Percentiles rank a stretch among this genome's conserved stretches.
Conservation (phyloP, 2,797 vertebrate species). For the Brachyalestes nurse region DNA sequence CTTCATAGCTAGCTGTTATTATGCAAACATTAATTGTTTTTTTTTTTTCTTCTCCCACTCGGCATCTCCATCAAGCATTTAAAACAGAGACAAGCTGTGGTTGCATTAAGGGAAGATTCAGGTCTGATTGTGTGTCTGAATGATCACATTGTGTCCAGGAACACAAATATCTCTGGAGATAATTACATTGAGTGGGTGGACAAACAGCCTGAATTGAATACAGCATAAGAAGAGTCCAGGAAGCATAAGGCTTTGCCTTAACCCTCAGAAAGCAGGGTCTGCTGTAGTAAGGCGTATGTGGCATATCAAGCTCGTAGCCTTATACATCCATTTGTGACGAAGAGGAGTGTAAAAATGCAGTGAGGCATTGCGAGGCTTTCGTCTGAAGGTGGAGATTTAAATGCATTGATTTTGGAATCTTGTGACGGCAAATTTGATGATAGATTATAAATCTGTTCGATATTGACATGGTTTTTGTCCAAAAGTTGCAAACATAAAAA, state of each 20-base stretch:
- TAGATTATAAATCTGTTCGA: no score
- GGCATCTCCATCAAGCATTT: constrained; percentile 51
- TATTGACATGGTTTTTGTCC: neutral
- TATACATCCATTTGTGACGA: neutral
- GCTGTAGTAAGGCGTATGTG: neutral
- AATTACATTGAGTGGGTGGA: constrained; percentile 60
- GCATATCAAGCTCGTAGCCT: neutral
- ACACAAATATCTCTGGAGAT: constrained; percentile 57
- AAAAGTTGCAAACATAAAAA: neutral
- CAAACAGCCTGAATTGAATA: constrained; percentile 49
- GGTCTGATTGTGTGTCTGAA: constrained; percentile 59
- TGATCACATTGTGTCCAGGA: constrained; percentile 55
- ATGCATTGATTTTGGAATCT: neutral
- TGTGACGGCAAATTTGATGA: no score
- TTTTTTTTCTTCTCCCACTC: constrained; percentile 36
- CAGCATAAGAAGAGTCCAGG: constrained; percentile 43
- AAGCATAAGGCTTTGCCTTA: constrained; percentile 23
- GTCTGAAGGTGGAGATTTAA: neutral
- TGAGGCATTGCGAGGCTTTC: neutral
- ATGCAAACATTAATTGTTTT: constrained; percentile 64
- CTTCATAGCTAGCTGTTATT: constrained; percentile 54
- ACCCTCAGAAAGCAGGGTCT: constrained; percentile 14
- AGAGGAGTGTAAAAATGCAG: constrained; percentile 1
- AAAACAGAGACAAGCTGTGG: constrained; percentile 37
- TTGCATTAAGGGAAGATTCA: constrained; percentile 52